Evolutionary conservation across 2,888 invertebrate species (phyloP).

Genomic region (Diarsia rubi): DNA sequence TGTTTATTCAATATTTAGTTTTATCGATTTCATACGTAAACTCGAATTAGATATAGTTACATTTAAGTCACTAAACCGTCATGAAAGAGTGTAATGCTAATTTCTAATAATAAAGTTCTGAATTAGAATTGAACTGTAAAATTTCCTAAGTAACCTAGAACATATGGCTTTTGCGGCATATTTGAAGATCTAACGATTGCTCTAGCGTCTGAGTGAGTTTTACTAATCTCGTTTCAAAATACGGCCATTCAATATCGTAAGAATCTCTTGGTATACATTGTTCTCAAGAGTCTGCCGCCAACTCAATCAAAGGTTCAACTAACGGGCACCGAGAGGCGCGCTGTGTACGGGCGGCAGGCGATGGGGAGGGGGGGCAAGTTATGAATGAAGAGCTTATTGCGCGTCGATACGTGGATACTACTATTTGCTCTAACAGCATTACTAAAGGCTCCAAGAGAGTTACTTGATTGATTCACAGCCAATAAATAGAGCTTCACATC

Average conservation of each 20-base stretch:
- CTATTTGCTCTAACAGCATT: background rate
- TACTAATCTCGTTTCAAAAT: no score
- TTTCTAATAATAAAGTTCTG: background rate
- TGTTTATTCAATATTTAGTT: background rate
- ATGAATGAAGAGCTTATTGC: constrained; percentile 32
- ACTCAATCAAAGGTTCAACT: constrained; percentile 42
- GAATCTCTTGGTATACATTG: background rate
- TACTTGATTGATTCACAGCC: constrained; percentile 7
- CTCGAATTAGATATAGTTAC: background rate
- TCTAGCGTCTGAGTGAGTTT: no score
- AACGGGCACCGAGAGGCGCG: background rate
- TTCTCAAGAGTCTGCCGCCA: constrained; percentile 7
- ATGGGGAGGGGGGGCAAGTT: background rate
- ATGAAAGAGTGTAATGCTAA: background rate
- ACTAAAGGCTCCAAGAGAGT: background rate
- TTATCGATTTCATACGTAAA: background rate
- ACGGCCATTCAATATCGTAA: background rate
- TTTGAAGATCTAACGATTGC: no score
- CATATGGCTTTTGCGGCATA: no score
- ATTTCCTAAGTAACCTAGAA: no score
- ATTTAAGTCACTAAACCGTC: background rate
- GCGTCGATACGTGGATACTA: constrained; percentile 9
- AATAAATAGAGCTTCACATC: constrained; percentile 20
- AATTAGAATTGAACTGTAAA: background rate
- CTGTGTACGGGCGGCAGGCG: no score